phyloP scores from a whole-genome alignment of 2,797 vertebrate species.

The Gymnothorax reevesii region DNA sequence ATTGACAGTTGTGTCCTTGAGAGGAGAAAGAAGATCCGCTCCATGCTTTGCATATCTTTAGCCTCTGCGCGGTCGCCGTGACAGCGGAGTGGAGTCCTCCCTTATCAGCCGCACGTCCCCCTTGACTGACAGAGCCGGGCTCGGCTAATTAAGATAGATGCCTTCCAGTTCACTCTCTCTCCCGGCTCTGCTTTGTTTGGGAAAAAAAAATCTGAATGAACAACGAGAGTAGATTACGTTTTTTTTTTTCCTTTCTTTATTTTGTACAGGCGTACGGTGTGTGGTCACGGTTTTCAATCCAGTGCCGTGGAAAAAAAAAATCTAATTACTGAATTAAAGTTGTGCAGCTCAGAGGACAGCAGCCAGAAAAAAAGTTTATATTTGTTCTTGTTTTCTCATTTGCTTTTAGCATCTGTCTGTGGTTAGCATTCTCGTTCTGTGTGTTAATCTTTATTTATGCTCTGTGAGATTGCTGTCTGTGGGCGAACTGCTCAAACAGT shows the following conservation, averaged over 20 bases:
- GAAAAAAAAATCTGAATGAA: neutral
- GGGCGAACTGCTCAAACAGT: neutral
- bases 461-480: neutral
- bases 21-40: neutral
- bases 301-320: neutral
- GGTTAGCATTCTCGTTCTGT: neutral
- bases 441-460: neutral
- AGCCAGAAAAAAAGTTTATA: neutral
- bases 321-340: neutral
- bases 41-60: conserved; percentile 17
- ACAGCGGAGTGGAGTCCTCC: conserved; percentile 8
- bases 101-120: conserved; percentile 24
- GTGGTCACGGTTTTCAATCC: neutral
- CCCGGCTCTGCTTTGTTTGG: neutral
- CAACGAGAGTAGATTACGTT: neutral
- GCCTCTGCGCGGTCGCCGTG: conserved; percentile 31
- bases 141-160: conserved; percentile 9
- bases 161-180: conserved; percentile 18
- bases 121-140: conserved; percentile 29
- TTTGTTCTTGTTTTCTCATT: neutral
- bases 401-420: neutral
- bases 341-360: no score
- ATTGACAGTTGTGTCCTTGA: neutral
- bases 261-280: neutral
- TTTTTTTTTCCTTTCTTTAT: conserved; percentile 4